Base-by-base conservation (phyloP, 2,797 vertebrate genomes). In the Galago senegalensis region DNA sequence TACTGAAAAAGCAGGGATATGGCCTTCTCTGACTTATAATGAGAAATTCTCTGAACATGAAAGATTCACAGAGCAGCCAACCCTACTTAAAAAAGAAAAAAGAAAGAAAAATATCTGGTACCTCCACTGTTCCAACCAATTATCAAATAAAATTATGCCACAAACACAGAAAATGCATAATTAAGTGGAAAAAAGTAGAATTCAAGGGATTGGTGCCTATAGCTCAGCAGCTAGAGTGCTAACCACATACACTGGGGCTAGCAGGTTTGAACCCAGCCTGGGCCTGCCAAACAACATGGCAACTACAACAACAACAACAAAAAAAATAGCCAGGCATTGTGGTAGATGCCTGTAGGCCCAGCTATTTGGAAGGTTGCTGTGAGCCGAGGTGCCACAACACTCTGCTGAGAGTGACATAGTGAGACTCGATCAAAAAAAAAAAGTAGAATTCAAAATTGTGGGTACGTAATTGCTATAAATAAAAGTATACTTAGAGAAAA, bases 131-230 rank as follows among this genome's bases (percentile, higher is more conserved):
- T 95, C 84, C 49, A 87, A 79, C 4, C 16, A 61, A 40, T 70
- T 29, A 80, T 43, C 87, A 69, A 87, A 88, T 91, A 53, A 69
- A 91, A 93, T 29, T 61, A 82, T 80, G 37, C 65, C 43, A 80
- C 34, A 80, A 61, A 72, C 43, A 84, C 34, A 88, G 27, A 85
- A 75, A 40, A 73, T 83, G 60, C 49, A 83, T 70, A 18, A 21
- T 58, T 87, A 77, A 89, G 21, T 40, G 21, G 13, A 17, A 29
- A 70, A 13, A 23, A 16, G 49, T 49, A 49, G 49, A 49, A 49
- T 49, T 49, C 2, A 14, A 49, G 14, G 49, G 13, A 13, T 14
- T 13, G 49, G 13, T 49, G 49, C 49, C 14, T 49, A 4, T 49
- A 49, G 12, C 12, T 49, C 49, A 49, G 49, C 2, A 1, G 49